Percentiles rank a stretch among this genome's conserved stretches.
phyloP scores from a whole-genome alignment of 2,113 vertebrate species.

The Aldabrachelys gigantea region DNA sequence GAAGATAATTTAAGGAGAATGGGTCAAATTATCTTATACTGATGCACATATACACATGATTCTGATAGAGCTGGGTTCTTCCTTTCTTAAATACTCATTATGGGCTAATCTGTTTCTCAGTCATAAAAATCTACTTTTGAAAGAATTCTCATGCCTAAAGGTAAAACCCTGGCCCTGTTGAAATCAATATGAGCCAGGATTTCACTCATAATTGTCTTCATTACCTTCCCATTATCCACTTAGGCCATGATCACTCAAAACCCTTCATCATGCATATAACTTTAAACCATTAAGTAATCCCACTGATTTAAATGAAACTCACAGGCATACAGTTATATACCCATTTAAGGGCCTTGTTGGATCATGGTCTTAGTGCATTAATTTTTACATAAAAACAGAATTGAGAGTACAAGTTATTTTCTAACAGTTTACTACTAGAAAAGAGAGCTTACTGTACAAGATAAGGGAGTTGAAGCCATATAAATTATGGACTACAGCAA shows the following conservation, averaged over 20 bases:
- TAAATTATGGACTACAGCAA: fast-evolving
- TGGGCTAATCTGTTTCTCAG: fast-evolving
- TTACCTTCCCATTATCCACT: neutral
- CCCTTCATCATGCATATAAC: fast-evolving
- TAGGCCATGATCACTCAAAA: neutral
- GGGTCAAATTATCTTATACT: neutral
- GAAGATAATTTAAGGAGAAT: neutral
- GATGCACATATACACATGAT: fast-evolving
- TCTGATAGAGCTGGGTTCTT: neutral
- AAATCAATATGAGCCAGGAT: neutral
- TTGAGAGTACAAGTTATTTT: neutral
- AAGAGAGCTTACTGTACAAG: neutral
- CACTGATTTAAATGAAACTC: neutral
- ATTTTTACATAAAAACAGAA: neutral
- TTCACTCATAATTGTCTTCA: neutral
- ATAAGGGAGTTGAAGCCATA: neutral
- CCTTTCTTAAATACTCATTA: neutral
- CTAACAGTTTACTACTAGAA: neutral
- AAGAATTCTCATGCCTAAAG: neutral
- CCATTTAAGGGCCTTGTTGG: neutral
- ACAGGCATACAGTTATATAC: neutral
- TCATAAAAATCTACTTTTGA: neutral
- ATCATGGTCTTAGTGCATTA: neutral
- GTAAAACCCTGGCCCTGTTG: neutral
- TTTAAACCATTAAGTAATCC: neutral